Evolutionary conservation across 1,140 invertebrate genomes (phyloP).

Genomic region (Eriosoma lanigerum): DNA sequence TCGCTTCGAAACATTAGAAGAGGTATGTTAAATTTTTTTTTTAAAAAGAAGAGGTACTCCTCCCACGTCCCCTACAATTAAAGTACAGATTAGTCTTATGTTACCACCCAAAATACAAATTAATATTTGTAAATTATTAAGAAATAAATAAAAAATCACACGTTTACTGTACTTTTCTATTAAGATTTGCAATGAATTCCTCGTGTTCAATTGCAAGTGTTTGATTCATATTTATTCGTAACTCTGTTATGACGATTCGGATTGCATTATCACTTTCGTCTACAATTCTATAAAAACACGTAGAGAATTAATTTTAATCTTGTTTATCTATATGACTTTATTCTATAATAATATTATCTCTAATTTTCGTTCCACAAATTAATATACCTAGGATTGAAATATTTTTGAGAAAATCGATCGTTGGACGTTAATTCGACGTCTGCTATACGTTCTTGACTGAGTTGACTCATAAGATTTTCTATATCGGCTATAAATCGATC

Average conservation of each 20-base stretch:
- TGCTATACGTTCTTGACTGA: constrained; percentile 50
- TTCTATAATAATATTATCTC: constrained; percentile 3
- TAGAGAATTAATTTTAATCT: no score
- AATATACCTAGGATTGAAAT: constrained; percentile 35
- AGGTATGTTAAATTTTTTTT: no score
- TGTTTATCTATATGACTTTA: background rate
- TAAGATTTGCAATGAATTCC: constrained; percentile 57
- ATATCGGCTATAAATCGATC: constrained; percentile 54
- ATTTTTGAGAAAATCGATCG: constrained; percentile 44
- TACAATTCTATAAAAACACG: constrained; percentile 30
- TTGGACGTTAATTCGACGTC: constrained; percentile 43
- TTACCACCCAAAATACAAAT: no score
- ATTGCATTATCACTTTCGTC: constrained; percentile 55
- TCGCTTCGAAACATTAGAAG: no score
- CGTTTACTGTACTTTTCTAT: constrained; percentile 54
- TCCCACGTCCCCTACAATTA: no score
- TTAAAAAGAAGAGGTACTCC: no score
- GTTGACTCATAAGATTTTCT: constrained; percentile 51
- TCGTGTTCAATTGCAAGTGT: constrained; percentile 56
- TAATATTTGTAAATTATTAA: no score
- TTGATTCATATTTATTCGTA: constrained; percentile 54
- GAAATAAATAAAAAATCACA: no score
- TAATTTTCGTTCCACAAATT: constrained; percentile 13
- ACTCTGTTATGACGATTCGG: constrained; percentile 54
- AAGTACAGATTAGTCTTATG: no score